phyloP scores from a whole-genome alignment of 2,888 invertebrate genomes.

The Theretra japonica region DNA sequence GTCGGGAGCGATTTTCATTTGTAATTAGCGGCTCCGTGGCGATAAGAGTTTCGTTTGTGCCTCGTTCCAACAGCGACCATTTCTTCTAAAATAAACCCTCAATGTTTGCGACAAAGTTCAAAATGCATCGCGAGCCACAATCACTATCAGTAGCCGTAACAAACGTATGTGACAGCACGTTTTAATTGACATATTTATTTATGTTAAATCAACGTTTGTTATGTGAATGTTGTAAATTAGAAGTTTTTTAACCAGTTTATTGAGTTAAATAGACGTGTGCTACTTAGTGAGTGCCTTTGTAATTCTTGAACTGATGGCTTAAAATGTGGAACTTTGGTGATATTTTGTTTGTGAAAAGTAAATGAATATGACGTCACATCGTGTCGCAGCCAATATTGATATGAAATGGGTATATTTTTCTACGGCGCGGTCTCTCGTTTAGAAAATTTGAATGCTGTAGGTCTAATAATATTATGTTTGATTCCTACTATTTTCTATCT shows the following conservation, averaged over 20 bases:
- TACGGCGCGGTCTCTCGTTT: no score
- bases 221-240: neutral
- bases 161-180: slow-evolving; percentile 29
- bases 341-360: no score
- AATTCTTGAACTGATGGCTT: neutral
- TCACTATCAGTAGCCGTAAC: slow-evolving; percentile 10
- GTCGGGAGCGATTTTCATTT: slow-evolving; percentile 69
- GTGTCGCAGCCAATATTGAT: no score
- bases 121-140: neutral
- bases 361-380: no score
- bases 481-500: no score
- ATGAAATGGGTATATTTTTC: no score
- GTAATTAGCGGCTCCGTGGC: slow-evolving; percentile 63
- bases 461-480: no score
- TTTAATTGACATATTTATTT: slow-evolving; percentile 29
- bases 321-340: no score
- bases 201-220: slow-evolving; percentile 22
- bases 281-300: neutral
- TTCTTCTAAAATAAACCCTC: slow-evolving; percentile 6
- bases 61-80: neutral
- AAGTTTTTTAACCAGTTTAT: neutral
- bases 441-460: no score
- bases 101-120: neutral
- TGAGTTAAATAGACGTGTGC: neutral
- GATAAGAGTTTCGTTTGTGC: slow-evolving; percentile 50